Percentiles rank a stretch among this genome's conserved stretches.
Conservation (phyloP, 2,888 invertebrate genomes). For the Orthonevra nobilis region DNA sequence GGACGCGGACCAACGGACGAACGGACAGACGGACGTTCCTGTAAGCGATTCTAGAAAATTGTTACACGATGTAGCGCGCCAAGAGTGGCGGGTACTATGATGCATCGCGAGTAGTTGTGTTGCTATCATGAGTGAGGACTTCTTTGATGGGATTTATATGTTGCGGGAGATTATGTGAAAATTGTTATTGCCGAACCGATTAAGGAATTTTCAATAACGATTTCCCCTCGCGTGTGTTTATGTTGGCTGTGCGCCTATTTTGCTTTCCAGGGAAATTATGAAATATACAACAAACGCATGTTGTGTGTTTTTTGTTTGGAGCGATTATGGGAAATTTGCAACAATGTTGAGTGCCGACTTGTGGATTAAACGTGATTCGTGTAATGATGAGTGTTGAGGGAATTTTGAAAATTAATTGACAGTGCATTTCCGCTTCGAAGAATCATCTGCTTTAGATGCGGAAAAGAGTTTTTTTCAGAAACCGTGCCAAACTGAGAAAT, state of each 20-base stretch:
- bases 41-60: slow-evolving; percentile 36
- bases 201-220: not conserved
- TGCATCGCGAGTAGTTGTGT: slow-evolving; percentile 18
- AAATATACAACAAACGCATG: too few relatives aligned
- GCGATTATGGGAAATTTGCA: not conserved
- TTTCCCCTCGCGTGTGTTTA: not conserved
- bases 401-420: too few relatives aligned
- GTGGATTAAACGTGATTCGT: too few relatives aligned
- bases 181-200: slow-evolving; percentile 46
- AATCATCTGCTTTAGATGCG: too few relatives aligned
- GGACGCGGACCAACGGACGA: not conserved
- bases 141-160: slow-evolving; percentile 47
- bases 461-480: too few relatives aligned
- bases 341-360: slow-evolving; percentile 5
- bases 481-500: too few relatives aligned
- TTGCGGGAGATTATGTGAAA: slow-evolving; percentile 62
- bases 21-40: not conserved
- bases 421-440: too few relatives aligned
- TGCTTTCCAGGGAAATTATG: too few relatives aligned
- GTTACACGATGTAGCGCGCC: slow-evolving; percentile 40
- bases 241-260: too few relatives aligned
- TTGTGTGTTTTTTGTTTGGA: not conserved
- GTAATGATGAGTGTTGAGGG: too few relatives aligned
- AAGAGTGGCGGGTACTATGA: not conserved
- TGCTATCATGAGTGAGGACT: slow-evolving; percentile 29